These are phyloP conservation scores for Capromys pilorides DNA, from an alignment of 2,797 vertebrate genomes.

Conservation along the genomic window DNA sequence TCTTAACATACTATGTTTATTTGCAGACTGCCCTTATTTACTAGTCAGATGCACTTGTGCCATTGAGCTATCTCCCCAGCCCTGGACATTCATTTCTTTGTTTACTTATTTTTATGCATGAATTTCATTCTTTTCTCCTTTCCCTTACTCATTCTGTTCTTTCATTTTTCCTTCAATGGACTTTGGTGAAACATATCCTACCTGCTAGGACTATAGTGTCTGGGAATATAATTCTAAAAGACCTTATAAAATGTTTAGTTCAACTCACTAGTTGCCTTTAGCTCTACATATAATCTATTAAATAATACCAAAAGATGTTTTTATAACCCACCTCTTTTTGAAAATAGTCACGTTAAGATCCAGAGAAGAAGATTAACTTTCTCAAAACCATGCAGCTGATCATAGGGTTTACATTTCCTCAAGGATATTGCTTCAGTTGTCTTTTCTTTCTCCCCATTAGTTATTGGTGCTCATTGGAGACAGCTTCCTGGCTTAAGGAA, in stretches of 20 bases:
- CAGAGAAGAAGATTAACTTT: background rate
- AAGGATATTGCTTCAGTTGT: background rate
- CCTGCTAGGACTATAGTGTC: background rate
- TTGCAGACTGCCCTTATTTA: background rate
- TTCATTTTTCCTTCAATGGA: background rate
- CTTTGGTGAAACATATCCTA: background rate
- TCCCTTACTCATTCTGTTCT: background rate
- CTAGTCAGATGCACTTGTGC: background rate
- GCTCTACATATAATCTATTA: background rate
- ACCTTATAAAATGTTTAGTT: background rate
- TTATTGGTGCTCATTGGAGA: background rate
- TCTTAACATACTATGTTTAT: conserved; percentile 29
- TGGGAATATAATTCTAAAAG: background rate
- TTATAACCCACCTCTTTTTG: background rate
- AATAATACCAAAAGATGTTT: background rate
- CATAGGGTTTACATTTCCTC: background rate
- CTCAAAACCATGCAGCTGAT: background rate
- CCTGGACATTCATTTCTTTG: too few species aligned
- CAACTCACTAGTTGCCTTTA: background rate
- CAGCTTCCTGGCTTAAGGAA: background rate
- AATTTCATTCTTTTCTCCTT: background rate
- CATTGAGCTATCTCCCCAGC: too few species aligned
- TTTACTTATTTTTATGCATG: background rate
- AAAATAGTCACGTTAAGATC: background rate
- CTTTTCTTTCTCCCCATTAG: background rate